A percentile compares a stretch with the other conserved stretches of the same genome.
Evolutionary conservation across 2,888 invertebrate genomes (phyloP).

Genomic region (Helicoverpa assulta): DNA sequence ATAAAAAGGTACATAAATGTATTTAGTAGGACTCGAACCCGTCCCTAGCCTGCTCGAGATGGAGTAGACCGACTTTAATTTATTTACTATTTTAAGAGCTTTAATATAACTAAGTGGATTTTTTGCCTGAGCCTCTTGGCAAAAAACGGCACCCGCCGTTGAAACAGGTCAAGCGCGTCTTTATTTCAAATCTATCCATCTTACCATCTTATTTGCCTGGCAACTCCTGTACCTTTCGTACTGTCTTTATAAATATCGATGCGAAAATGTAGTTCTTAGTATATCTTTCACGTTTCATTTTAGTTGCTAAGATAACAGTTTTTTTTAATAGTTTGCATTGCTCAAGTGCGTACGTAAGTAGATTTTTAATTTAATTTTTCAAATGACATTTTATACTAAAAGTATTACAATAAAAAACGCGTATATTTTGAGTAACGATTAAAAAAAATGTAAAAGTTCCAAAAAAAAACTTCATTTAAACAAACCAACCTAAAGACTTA

Average conservation of each 20-base stretch:
- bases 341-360: background rate
- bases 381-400: too few relatives aligned
- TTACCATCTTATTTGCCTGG: background rate
- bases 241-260: too few relatives aligned
- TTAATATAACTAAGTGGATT: conserved; percentile 1
- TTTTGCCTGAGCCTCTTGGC: conserved; percentile 1
- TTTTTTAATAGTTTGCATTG: background rate
- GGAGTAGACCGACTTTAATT: background rate
- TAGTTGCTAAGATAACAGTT: too few relatives aligned
- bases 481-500: conserved; percentile 34
- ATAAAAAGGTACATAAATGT: background rate
- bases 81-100: conserved; percentile 2
- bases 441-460: too few relatives aligned
- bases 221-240: background rate
- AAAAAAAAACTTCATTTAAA: background rate
- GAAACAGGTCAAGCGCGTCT: background rate
- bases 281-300: too few relatives aligned
- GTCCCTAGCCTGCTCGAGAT: background rate
- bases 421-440: too few relatives aligned
- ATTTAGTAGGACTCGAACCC: background rate
- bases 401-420: too few relatives aligned
- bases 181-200: conserved; percentile 1
- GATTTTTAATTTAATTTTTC: too few relatives aligned
- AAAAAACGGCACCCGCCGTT: background rate
- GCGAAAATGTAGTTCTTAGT: too few relatives aligned